These are phyloP conservation scores for Iguana delicatissima DNA, from an alignment of 2,797 vertebrate genomes.

Conservation along the genomic window DNA sequence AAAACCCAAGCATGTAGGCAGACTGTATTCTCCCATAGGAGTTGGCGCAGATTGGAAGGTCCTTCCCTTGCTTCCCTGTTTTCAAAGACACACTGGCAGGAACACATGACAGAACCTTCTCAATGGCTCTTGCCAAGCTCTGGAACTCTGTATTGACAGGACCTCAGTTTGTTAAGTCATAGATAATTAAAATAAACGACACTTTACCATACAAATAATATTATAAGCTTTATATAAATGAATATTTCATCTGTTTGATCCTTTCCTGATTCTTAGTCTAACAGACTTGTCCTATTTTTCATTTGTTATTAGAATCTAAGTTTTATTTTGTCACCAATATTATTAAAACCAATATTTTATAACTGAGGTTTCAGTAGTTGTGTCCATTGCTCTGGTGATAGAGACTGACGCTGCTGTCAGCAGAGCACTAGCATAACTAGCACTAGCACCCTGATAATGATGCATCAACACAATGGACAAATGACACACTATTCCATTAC, in stretches of 20 bases:
- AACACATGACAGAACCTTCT: background rate
- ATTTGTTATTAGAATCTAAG: background rate
- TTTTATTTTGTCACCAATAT: background rate
- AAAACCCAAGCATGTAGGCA: no score
- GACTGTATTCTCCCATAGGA: no score
- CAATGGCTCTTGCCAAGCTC: background rate
- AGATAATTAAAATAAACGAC: background rate
- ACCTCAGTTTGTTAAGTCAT: background rate
- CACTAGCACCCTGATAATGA: no score
- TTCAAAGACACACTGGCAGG: background rate
- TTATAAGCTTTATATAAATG: background rate
- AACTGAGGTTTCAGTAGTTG: background rate
- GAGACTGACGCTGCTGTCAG: background rate
- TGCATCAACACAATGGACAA: background rate
- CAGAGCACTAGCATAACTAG: background rate
- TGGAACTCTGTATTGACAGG: background rate
- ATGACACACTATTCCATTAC: background rate
- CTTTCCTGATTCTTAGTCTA: background rate
- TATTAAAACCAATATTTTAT: background rate
- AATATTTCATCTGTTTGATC: background rate
- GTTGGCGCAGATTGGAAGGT: background rate
- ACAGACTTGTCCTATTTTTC: background rate
- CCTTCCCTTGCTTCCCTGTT: background rate
- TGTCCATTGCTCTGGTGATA: background rate
- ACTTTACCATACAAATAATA: background rate